phyloP scores from a whole-genome alignment of 2,113 vertebrate genomes.

The Cephalopterus ornatus region DNA sequence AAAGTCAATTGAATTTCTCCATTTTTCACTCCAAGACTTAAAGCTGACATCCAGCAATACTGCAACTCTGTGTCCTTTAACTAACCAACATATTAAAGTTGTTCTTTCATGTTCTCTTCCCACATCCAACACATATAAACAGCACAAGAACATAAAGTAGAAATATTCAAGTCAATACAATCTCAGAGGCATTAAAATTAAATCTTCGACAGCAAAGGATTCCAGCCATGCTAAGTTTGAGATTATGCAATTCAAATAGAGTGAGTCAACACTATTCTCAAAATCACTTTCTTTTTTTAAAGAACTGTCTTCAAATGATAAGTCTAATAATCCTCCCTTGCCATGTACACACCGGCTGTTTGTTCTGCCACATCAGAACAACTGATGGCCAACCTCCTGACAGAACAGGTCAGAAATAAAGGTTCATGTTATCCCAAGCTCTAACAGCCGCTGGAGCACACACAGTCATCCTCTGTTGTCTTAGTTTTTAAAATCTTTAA shows the following conservation, averaged over 20 bases:
- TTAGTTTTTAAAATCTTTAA: background rate
- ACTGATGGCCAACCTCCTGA: background rate
- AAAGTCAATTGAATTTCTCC: background rate
- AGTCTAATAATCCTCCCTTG: background rate
- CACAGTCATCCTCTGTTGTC: background rate
- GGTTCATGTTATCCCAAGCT: background rate
- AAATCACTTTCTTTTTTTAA: background rate
- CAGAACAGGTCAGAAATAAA: background rate
- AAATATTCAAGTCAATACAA: constrained; percentile 38
- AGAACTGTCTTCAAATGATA: background rate
- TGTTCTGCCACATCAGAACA: background rate
- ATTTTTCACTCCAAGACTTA: background rate
- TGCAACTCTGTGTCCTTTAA: background rate
- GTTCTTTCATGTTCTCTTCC: background rate
- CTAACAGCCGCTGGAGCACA: background rate
- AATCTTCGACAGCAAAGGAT: background rate
- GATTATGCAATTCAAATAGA: background rate
- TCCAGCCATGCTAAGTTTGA: background rate
- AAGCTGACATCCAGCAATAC: background rate
- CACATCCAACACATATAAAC: background rate
- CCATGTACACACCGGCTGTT: background rate
- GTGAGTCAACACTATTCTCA: background rate
- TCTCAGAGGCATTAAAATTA: constrained; percentile 21
- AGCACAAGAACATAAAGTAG: constrained; percentile 17
- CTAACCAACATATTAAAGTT: background rate